These are phyloP conservation scores for Endotricha flammealis DNA, from an alignment of 2,888 invertebrate genomes.

Conservation along the genomic window DNA sequence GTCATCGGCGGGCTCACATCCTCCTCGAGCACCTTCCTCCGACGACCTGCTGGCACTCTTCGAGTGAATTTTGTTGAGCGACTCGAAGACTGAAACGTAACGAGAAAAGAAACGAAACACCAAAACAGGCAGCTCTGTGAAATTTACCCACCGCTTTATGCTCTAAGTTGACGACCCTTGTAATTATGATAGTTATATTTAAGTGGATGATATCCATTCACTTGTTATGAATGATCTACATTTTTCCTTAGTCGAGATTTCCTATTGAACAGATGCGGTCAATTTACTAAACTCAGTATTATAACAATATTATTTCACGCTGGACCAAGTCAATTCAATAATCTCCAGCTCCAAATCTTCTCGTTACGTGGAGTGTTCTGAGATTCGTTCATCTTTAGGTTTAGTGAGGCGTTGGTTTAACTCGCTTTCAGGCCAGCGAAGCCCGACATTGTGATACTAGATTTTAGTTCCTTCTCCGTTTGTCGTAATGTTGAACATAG, in stretches of 20 bases:
- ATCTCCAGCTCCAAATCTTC: slow-evolving; percentile 2
- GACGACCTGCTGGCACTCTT: slow-evolving; percentile 73
- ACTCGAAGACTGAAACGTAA: slow-evolving; percentile 13
- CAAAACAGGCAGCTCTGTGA: slow-evolving; percentile 4
- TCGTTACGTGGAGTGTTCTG: slow-evolving; percentile 18
- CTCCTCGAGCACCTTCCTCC: slow-evolving; percentile 69
- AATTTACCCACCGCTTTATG: slow-evolving; percentile 10
- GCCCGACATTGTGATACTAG: slow-evolving; percentile 78
- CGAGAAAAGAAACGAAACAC: slow-evolving; percentile 15
- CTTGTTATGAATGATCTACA: not conserved
- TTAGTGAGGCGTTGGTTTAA: slow-evolving; percentile 50
- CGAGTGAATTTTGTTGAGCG: slow-evolving; percentile 48
- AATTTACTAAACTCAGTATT: slow-evolving; percentile 10
- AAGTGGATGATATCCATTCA: not conserved
- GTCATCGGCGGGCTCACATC: slow-evolving; percentile 71
- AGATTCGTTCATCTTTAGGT: slow-evolving; percentile 28
- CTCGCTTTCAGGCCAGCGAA: slow-evolving; percentile 62
- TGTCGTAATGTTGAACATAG: slow-evolving; percentile 51
- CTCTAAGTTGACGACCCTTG: not conserved
- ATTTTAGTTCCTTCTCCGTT: slow-evolving; percentile 74
- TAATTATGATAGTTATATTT: not conserved
- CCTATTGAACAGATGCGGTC: not conserved
- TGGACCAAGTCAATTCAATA: slow-evolving; percentile 6
- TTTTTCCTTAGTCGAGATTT: not conserved
- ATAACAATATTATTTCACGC: slow-evolving; percentile 6